Evolutionary conservation across 2,113 vertebrate species (phyloP).

Genomic region (Carassius gibelio): DNA sequence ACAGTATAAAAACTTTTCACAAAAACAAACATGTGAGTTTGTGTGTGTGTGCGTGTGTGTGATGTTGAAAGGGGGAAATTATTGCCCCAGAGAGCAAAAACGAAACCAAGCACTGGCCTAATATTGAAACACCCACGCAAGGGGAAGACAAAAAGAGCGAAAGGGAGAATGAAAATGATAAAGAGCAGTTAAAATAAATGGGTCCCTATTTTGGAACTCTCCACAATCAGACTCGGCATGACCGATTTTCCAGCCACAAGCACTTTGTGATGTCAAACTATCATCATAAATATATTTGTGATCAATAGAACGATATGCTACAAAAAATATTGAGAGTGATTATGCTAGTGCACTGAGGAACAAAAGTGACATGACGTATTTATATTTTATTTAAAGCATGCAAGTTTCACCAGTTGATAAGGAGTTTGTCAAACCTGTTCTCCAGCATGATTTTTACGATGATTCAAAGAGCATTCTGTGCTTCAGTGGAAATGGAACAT

Average conservation of each 20-base stretch:
- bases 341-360: background rate
- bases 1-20: too few species aligned
- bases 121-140: slow-evolving; percentile 43
- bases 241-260: slow-evolving; percentile 36
- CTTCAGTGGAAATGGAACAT: background rate
- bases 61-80: slow-evolving; percentile 44
- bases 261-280: background rate
- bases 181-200: background rate
- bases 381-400: background rate
- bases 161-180: background rate
- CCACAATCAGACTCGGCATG: background rate
- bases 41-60: slow-evolving; percentile 3
- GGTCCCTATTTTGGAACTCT: background rate
- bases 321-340: background rate
- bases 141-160: background rate
- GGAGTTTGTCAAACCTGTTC: background rate
- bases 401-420: background rate
- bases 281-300: slow-evolving; percentile 1
- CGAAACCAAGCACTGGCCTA: slow-evolving; percentile 29
- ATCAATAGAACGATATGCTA: background rate
- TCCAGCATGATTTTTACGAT: background rate
- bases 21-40: background rate
- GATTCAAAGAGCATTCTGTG: background rate
- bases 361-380: background rate
- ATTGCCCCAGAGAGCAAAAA: slow-evolving; percentile 42